phyloP scores from a whole-genome alignment of 2,113 vertebrate species.

The Nymphicus hollandicus region DNA sequence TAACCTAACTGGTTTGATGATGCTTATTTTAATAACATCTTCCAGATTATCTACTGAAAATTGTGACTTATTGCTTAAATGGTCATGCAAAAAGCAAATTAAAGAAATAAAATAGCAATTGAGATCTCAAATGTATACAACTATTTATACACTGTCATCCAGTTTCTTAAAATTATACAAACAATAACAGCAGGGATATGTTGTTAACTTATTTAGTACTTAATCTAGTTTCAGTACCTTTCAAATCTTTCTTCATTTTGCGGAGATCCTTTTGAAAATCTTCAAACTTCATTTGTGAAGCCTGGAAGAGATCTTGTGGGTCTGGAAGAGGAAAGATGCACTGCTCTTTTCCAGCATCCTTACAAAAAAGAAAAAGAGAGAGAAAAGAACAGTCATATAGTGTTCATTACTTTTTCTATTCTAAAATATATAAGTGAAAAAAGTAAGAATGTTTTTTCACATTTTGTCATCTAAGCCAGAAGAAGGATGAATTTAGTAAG shows the following conservation, averaged over 20 bases:
- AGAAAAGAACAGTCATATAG: not conserved
- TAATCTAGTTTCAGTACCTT: slow-evolving; percentile 74
- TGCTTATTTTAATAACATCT: not conserved
- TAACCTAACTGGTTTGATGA: not conserved
- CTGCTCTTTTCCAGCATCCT: slow-evolving; percentile 93
- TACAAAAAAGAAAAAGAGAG: not conserved
- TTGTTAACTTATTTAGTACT: not conserved
- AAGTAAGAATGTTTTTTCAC: not conserved
- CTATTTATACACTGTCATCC: not conserved
- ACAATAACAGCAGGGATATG: not conserved
- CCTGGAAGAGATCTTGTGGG: slow-evolving; percentile 96
- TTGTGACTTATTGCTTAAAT: not conserved
- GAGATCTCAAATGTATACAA: not conserved
- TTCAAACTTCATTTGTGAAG: slow-evolving; percentile 96
- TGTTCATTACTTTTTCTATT: not conserved
- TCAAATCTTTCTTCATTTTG: slow-evolving; percentile 89
- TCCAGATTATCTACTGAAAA: not conserved
- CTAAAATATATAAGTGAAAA: not conserved
- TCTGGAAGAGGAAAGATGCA: slow-evolving; percentile 92
- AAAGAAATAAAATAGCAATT: not conserved
- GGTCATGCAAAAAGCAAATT: not conserved
- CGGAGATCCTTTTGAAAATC: slow-evolving; percentile 94
- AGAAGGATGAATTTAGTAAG: slow-evolving; percentile 45
- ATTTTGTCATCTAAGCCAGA: not conserved
- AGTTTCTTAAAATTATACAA: not conserved